Percentiles rank a stretch among this genome's conserved stretches.
Conservation (phyloP, 2,888 invertebrate species). For the Eupithecia dodoneata region DNA sequence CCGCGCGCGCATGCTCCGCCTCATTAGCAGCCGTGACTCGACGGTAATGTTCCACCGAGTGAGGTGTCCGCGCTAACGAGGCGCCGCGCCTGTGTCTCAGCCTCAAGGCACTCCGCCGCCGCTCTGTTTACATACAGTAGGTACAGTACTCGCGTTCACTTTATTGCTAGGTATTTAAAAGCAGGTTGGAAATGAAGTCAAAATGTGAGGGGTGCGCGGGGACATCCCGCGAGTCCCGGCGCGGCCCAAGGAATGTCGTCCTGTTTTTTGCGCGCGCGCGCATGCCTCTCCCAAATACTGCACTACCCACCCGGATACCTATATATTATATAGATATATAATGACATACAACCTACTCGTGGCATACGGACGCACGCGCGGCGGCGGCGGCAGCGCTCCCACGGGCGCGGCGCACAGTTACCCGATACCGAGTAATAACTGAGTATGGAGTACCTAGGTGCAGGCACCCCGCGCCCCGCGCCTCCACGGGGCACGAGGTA, state of each 20-base stretch:
- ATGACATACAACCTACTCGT: background rate
- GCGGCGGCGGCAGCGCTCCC: background rate
- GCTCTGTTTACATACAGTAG: background rate
- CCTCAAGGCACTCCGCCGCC: background rate
- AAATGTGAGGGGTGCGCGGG: conserved; percentile 16
- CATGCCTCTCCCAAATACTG: background rate
- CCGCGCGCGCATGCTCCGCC: conserved; percentile 7
- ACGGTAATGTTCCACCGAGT: conserved; percentile 28
- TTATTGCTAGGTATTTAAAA: conserved; percentile 4
- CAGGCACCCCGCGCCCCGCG: too few relatives aligned
- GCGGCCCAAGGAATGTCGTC: background rate
- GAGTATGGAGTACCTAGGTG: background rate
- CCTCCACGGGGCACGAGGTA: too few relatives aligned
- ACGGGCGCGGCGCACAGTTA: conserved; percentile 25
- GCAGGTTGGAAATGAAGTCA: background rate
- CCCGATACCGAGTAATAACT: conserved; percentile 33
- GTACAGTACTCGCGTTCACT: background rate
- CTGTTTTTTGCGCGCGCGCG: background rate
- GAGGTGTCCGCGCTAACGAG: background rate
- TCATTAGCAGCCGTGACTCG: conserved; percentile 61
- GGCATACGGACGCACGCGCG: too few relatives aligned
- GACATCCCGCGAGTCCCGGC: background rate
- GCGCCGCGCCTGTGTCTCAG: background rate
- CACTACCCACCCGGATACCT: background rate
- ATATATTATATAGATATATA: too few relatives aligned